These are phyloP conservation scores for Pogonocichla stellata DNA, from an alignment of 2,113 vertebrate species.

Conservation along the genomic window DNA sequence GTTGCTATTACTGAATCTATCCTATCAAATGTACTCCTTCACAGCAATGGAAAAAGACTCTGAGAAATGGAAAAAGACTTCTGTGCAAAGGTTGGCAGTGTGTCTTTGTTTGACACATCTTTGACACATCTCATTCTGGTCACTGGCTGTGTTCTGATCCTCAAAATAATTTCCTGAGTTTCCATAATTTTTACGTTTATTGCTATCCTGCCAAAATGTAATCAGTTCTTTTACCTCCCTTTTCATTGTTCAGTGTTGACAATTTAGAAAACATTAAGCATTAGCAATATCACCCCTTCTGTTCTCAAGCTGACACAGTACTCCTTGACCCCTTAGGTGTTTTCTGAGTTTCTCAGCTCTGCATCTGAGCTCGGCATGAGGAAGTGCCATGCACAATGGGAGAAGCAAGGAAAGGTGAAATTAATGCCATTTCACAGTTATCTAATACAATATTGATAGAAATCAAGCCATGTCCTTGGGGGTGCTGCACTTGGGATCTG, in stretches of 20 bases:
- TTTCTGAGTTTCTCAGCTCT: conserved; percentile 40
- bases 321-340: not conserved
- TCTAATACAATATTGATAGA: conserved; percentile 6
- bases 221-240: not conserved
- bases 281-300: conserved; percentile 27
- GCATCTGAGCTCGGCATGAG: conserved; percentile 31
- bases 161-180: not conserved
- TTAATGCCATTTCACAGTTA: conserved; percentile 55
- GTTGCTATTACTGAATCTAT: not conserved
- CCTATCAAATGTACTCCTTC: not conserved
- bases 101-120: not conserved
- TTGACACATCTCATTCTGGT: not conserved
- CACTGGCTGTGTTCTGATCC: not conserved
- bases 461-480: conserved; percentile 13
- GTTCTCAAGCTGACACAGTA: conserved; percentile 23
- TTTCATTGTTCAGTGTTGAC: not conserved
- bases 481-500: conserved; percentile 30
- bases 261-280: conserved; percentile 17
- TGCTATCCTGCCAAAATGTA: not conserved
- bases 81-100: not conserved
- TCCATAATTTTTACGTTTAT: not conserved
- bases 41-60: not conserved
- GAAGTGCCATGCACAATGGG: not conserved
- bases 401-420: conserved; percentile 31
- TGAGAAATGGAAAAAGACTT: no score